Conservation (phyloP, 2,113 vertebrate species). For the Heliornis fulica region DNA sequence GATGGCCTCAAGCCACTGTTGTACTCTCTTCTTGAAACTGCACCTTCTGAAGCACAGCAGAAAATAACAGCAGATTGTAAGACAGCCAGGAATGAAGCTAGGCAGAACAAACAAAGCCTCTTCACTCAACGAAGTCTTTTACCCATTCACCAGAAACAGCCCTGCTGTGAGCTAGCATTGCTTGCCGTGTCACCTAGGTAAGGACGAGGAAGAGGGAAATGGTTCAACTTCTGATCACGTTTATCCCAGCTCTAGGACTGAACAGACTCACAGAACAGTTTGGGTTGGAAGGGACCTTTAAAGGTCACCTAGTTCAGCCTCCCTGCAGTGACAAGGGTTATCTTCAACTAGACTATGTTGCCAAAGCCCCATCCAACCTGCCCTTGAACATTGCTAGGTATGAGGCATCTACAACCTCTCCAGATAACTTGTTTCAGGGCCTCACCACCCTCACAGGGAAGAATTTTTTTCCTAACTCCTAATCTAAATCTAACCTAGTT, state of each 20-base stretch:
- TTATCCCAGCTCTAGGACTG: not conserved
- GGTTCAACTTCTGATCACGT: not conserved
- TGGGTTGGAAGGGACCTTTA: not conserved
- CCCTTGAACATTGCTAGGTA: not conserved
- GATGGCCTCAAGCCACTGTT: constrained; percentile 41
- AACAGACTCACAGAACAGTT: not conserved
- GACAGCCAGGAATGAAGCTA: not conserved
- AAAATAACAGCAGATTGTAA: constrained; percentile 14
- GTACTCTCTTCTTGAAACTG: constrained; percentile 21
- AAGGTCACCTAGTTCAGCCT: not conserved
- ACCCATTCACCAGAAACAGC: not conserved
- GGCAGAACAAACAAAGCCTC: not conserved
- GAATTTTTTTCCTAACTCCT: too few relatives aligned
- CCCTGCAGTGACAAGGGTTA: not conserved
- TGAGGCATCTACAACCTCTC: not conserved
- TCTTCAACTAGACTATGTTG: not conserved
- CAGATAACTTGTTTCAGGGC: too few relatives aligned
- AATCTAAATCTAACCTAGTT: too few relatives aligned
- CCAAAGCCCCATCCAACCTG: not conserved
- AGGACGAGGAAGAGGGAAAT: not conserved
- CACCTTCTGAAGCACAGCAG: constrained; percentile 3
- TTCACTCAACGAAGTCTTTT: not conserved
- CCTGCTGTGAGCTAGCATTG: not conserved
- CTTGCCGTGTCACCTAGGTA: not conserved
- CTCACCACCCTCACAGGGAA: too few relatives aligned